Evolutionary conservation across 2,888 invertebrate species (phyloP).

Genomic region (Cyclophora punctaria): DNA sequence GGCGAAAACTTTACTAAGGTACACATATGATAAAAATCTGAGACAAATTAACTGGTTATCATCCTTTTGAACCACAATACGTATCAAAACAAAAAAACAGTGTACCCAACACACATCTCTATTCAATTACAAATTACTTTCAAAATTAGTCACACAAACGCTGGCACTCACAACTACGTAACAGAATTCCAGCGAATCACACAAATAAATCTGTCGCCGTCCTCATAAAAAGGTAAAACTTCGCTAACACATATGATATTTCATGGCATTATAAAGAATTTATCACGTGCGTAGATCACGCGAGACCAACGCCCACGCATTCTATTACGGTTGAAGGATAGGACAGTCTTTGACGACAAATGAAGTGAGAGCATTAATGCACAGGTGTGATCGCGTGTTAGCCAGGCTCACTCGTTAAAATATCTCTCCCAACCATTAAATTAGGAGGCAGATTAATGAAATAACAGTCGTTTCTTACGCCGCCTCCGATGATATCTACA

Average conservation of each 20-base stretch:
- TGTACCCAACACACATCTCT: too few relatives aligned
- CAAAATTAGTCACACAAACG: too few relatives aligned
- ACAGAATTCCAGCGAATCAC: neutral
- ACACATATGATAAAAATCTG: too few relatives aligned
- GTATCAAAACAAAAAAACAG: too few relatives aligned
- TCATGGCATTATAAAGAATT: constrained; percentile 3
- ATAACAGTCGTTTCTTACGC: constrained; percentile 23
- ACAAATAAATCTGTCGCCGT: neutral
- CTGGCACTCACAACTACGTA: too few relatives aligned
- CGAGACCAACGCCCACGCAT: constrained; percentile 15
- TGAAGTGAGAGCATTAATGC: constrained; percentile 21
- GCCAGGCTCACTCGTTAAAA: constrained; percentile 33
- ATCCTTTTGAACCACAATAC: too few relatives aligned
- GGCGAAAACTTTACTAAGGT: too few relatives aligned
- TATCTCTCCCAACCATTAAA: constrained; percentile 41
- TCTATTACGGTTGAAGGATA: constrained; percentile 20
- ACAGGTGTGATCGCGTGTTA: constrained; percentile 36
- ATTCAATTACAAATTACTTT: too few relatives aligned
- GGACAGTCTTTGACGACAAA: constrained; percentile 25
- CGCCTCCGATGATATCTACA: constrained; percentile 3
- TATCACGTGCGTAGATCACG: neutral
- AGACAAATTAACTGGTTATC: too few relatives aligned
- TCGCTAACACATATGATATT: constrained; percentile 6
- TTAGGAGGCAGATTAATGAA: constrained; percentile 30
- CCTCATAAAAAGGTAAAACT: constrained; percentile 2